These are phyloP conservation scores for Eretmocerus hayati DNA, from an alignment of 2,888 invertebrate species.

Conservation along the genomic window DNA sequence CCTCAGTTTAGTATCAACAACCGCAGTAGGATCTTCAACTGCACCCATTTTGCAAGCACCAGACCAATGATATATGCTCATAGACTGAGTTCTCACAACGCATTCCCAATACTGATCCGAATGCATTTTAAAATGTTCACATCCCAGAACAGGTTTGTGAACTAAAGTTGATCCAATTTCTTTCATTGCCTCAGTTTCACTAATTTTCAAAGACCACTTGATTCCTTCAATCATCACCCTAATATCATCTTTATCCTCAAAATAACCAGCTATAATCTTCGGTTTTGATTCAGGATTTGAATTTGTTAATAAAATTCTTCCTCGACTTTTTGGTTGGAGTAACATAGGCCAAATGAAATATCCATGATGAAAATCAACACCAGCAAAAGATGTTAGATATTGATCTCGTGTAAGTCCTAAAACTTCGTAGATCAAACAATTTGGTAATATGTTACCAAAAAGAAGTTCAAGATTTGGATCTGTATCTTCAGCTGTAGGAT, in stretches of 20 bases:
- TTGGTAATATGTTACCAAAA: no score
- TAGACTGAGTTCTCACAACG: slow-evolving; percentile 58
- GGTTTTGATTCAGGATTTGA: slow-evolving; percentile 63
- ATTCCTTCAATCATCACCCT: slow-evolving; percentile 58
- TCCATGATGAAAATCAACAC: no score
- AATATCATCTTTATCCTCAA: slow-evolving; percentile 57
- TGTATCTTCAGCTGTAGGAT: no score
- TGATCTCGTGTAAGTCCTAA: no score
- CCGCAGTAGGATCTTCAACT: slow-evolving; percentile 52
- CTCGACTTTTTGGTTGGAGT: slow-evolving; percentile 56
- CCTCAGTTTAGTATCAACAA: slow-evolving; percentile 56
- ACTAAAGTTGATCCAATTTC: slow-evolving; percentile 52
- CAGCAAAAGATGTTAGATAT: no score
- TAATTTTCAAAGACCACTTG: slow-evolving; percentile 53
- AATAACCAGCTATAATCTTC: slow-evolving; percentile 62
- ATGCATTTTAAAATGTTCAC: slow-evolving; percentile 48
- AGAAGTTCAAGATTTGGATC: no score
- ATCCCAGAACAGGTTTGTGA: slow-evolving; percentile 52
- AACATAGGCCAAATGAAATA: no score
- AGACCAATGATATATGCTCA: slow-evolving; percentile 62
- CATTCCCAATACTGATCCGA: slow-evolving; percentile 60
- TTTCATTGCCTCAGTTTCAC: slow-evolving; percentile 56
- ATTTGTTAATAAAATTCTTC: slow-evolving; percentile 58
- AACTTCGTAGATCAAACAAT: no score
- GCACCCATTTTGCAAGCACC: slow-evolving; percentile 64